Base-by-base conservation (phyloP, 1,140 invertebrate genomes). In the Leptopilina clavipes region DNA sequence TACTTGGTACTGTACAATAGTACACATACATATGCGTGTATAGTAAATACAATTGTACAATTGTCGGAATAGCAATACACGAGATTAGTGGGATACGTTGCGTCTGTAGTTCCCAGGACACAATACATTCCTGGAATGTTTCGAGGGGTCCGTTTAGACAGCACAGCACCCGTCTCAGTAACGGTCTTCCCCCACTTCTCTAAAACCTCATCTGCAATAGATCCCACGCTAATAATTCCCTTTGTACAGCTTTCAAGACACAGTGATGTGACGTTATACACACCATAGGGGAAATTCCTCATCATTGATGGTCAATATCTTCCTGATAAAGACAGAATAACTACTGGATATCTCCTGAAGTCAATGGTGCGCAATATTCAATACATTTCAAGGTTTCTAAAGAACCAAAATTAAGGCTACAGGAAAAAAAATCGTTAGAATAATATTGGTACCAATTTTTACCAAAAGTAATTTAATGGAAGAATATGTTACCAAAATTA, bases 91-190 rank as follows among this genome's bases (percentile, higher is more conserved):
- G 79, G 77, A 75, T 78, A 76, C 72, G 76, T 73, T 72, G 77
- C 81, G 77, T 78, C 22, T 75, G 74, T 54, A 75, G 77, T 83
- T 83, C 81, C 79, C 81, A 83, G 79, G 81, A 81, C 79, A 83
- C 81, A 83, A 83, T 83, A 81, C 81, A 83, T 84, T 84, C 82
- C 80, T 83, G 76, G 85, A 84, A 87, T 87, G 79, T 87, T 83
- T 83, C 76, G 79, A 74, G 73, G 76, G 79, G 73, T 76, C 81
- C 81, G 78, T 74, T 81, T 79, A 79, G 73, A 80, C 78, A 83
- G 81, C 59, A 65, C 59, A 65, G 59, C 84, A 86, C 79, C 82
- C 82, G 83, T 85, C 83, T 81, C 70, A 74, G 71, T 81, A 85
- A 82, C 81, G 82, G 81, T 83, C 74, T 82, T 76, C 77, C 77